phyloP scores from a whole-genome alignment of 2,797 vertebrate species.

The Tadarida brasiliensis region DNA sequence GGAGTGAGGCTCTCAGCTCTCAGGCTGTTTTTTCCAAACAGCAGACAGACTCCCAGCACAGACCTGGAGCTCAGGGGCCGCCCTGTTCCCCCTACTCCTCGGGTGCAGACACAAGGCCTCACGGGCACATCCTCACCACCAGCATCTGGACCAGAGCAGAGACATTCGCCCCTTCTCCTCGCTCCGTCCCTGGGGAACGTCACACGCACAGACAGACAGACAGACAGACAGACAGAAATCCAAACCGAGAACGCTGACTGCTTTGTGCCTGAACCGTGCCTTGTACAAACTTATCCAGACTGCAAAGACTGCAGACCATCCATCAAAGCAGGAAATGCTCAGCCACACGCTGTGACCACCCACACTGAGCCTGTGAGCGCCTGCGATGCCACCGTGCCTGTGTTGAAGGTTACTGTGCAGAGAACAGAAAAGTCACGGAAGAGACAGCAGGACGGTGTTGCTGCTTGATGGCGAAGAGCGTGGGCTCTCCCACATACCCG shows the following conservation, averaged over 20 bases:
- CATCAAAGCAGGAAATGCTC: neutral
- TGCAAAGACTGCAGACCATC: neutral
- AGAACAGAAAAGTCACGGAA: neutral
- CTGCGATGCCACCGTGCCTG: neutral
- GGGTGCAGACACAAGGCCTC: neutral
- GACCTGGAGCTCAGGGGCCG: neutral
- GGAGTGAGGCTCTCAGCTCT: neutral
- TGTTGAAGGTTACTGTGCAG: neutral
- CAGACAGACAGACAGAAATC: neutral
- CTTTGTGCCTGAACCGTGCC: neutral
- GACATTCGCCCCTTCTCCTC: neutral
- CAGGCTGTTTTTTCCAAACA: constrained; percentile 54
- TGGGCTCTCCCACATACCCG: neutral
- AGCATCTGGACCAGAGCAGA: constrained; percentile 17
- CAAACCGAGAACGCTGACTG: neutral
- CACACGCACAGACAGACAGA: neutral
- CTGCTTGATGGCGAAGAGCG: neutral
- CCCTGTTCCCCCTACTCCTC: neutral
- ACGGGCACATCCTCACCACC: neutral
- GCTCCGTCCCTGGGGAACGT: neutral
- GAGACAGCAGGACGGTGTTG: neutral
- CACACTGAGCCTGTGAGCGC: neutral
- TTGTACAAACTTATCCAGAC: neutral
- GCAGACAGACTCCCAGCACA: neutral
- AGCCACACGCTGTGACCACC: neutral